A percentile compares a stretch with the other conserved stretches of the same genome.
These are phyloP conservation scores for Danio albolineatus DNA, from an alignment of 2,797 vertebrate species.

Conservation along the genomic window DNA sequence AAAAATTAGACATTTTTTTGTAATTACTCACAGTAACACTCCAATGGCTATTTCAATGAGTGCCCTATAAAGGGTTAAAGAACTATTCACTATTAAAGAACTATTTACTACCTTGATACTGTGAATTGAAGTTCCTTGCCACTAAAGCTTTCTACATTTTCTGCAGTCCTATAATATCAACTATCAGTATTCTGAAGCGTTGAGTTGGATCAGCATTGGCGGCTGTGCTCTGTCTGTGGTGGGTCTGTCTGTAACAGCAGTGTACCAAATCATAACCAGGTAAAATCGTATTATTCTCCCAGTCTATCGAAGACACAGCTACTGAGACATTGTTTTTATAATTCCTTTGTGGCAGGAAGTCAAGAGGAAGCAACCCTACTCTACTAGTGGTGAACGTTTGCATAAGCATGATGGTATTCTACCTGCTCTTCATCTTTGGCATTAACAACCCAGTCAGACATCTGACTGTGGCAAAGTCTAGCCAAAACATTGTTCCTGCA, in stretches of 20 bases:
- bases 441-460: slow-evolving; percentile 67
- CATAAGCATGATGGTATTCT: slow-evolving; percentile 77
- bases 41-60: too few relatives aligned
- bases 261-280: slow-evolving; percentile 77
- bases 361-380: slow-evolving; percentile 59
- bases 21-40: too few relatives aligned
- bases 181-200: slow-evolving; percentile 68
- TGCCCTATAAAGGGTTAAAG: too few relatives aligned
- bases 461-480: accelerated
- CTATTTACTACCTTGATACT: neutral
- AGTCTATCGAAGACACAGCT: neutral
- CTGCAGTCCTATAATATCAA: slow-evolving; percentile 73
- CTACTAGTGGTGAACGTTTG: slow-evolving; percentile 76
- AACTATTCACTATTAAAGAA: too few relatives aligned
- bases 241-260: slow-evolving; percentile 73
- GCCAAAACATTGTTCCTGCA: accelerated
- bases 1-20: neutral
- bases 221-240: slow-evolving; percentile 75
- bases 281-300: slow-evolving; percentile 64
- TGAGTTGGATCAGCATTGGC: slow-evolving; percentile 68
- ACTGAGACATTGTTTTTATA: neutral
- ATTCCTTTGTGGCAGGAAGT: slow-evolving; percentile 70
- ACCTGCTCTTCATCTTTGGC: slow-evolving; percentile 78
- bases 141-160: neutral
- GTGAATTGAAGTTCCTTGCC: neutral